Conservation (phyloP, 2,888 invertebrate genomes). For the Oligia strigilis region DNA sequence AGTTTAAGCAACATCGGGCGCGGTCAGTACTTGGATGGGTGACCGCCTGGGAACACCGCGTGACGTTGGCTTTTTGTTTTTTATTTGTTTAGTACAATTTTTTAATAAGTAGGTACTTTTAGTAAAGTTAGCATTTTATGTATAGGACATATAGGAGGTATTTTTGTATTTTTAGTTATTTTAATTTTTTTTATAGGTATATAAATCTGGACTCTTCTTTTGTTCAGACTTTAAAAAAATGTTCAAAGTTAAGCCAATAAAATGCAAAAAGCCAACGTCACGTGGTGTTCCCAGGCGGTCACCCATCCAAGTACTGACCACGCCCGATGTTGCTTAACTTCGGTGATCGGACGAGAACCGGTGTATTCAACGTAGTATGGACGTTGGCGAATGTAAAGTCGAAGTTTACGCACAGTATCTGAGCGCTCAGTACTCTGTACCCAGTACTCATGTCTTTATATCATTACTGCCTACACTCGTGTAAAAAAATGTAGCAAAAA, state of each 20-base stretch:
- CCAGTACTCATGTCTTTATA: not conserved
- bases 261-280: slow-evolving; percentile 81
- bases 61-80: slow-evolving; percentile 62
- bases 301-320: slow-evolving; percentile 89
- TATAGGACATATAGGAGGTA: too few species aligned
- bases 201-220: not conserved
- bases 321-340: slow-evolving; percentile 89
- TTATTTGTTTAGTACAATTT: not conserved
- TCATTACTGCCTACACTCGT: not conserved
- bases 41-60: slow-evolving; percentile 85
- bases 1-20: slow-evolving; percentile 88
- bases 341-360: slow-evolving; percentile 89
- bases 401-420: not conserved
- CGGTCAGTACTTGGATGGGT: slow-evolving; percentile 87
- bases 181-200: not conserved
- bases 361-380: slow-evolving; percentile 87
- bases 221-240: not conserved
- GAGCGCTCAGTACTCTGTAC: not conserved
- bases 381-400: slow-evolving; percentile 67
- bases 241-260: not conserved
- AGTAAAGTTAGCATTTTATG: not conserved
- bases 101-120: not conserved
- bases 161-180: not conserved
- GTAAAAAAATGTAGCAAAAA: not conserved
- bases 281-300: slow-evolving; percentile 81